A percentile compares a stretch with the other conserved stretches of the same genome.
These are phyloP conservation scores for Piprites chloris DNA, from an alignment of 2,113 vertebrate genomes.

Conservation along the genomic window DNA sequence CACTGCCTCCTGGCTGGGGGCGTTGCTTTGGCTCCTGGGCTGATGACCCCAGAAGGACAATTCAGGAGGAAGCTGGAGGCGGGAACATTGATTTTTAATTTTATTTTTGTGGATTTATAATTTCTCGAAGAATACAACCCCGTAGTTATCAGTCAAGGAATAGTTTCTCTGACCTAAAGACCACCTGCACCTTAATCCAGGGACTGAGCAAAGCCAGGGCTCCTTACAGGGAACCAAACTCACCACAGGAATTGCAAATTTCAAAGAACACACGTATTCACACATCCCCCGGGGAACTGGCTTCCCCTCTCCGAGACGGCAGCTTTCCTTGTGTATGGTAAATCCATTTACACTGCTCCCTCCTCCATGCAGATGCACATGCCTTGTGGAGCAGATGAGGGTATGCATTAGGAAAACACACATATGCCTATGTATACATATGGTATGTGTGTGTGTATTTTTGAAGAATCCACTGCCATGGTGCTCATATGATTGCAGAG, in stretches of 20 bases:
- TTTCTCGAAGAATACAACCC: slow-evolving; percentile 27
- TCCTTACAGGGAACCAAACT: not conserved
- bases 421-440: not conserved
- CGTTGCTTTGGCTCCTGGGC: not conserved
- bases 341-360: not conserved
- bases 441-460: not conserved
- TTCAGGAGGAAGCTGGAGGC: not conserved
- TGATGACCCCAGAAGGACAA: slow-evolving; percentile 11
- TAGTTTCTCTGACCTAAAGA: not conserved
- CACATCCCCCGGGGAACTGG: not conserved
- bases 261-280: not conserved
- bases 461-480: not conserved
- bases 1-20: not conserved
- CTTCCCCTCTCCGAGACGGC: not conserved
- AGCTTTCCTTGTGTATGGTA: not conserved
- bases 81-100: not conserved
- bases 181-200: slow-evolving; percentile 11
- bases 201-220: slow-evolving; percentile 3
- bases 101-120: slow-evolving; percentile 5
- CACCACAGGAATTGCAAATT: not conserved
- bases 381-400: not conserved
- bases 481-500: not conserved
- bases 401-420: not conserved
- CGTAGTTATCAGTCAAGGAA: not conserved
- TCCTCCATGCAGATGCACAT: not conserved